Percentiles rank a stretch among this genome's conserved stretches.
Conservation (phyloP, 2,113 vertebrate genomes). For the Taxidea taxus region DNA sequence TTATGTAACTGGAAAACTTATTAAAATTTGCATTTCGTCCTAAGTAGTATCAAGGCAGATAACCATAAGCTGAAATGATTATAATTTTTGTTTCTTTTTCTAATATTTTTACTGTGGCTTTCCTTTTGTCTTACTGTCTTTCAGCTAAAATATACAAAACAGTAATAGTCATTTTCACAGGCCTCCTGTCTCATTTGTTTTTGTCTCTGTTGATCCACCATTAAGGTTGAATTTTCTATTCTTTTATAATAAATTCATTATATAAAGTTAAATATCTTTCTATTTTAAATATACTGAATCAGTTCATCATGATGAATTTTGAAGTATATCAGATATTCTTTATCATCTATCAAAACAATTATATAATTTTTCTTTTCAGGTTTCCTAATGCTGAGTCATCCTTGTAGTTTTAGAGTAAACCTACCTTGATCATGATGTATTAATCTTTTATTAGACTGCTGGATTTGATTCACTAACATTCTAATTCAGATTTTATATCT, state of each 20-base stretch:
- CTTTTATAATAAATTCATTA: not conserved
- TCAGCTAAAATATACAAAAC: not conserved
- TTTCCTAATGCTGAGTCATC: not conserved
- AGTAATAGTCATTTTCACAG: not conserved
- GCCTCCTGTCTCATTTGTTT: not conserved
- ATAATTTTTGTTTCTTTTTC: not conserved
- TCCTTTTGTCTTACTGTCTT: not conserved
- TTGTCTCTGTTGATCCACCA: not conserved
- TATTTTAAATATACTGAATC: not conserved
- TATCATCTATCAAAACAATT: not conserved
- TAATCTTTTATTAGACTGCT: not conserved
- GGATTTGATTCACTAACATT: not conserved
- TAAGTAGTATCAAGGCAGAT: not conserved
- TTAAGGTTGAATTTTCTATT: not conserved
- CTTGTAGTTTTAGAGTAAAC: not conserved
- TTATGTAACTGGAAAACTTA: not conserved
- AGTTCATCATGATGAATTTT: not conserved
- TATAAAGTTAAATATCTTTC: not conserved
- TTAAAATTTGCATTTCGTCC: not conserved
- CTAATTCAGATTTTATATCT: not conserved
- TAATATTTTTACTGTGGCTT: not conserved
- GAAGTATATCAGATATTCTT: not conserved
- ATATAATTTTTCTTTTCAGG: not conserved
- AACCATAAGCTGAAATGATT: not conserved
- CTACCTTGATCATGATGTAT: not conserved